Evolutionary conservation across 2,888 invertebrate genomes (phyloP).

Genomic region (Odontomyia ornata): DNA sequence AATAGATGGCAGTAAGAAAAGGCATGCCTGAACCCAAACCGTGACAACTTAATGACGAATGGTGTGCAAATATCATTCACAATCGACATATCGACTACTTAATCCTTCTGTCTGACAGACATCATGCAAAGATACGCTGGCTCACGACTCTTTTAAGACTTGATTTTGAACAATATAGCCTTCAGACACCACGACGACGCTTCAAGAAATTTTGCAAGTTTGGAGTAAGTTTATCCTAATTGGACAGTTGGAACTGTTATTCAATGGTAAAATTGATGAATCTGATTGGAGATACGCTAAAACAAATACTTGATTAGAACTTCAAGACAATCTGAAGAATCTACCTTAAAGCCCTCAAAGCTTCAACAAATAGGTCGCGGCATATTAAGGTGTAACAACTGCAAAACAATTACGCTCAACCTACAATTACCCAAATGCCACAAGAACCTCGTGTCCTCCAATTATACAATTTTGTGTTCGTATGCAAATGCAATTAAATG

Average conservation of each 20-base stretch:
- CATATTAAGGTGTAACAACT: too few relatives aligned
- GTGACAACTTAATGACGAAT: conserved; percentile 35
- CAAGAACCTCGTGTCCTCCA: too few relatives aligned
- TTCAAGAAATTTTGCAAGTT: not conserved
- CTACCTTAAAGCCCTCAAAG: too few relatives aligned
- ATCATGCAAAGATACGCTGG: not conserved
- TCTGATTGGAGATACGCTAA: too few relatives aligned
- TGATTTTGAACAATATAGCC: not conserved
- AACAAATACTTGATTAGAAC: too few relatives aligned
- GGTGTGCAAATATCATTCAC: conserved; percentile 21
- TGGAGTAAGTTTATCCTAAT: not conserved
- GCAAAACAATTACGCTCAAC: too few relatives aligned
- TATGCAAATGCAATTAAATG: not conserved
- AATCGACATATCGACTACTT: not conserved
- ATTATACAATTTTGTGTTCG: too few relatives aligned
- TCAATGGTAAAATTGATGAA: not conserved
- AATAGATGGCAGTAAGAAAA: not conserved
- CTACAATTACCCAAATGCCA: too few relatives aligned
- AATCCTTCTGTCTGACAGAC: not conserved
- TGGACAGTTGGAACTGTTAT: not conserved
- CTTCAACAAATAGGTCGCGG: too few relatives aligned
- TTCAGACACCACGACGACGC: not conserved
- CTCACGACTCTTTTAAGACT: not conserved
- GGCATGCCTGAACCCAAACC: not conserved
- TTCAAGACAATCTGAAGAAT: too few relatives aligned